Base-by-base conservation (phyloP, 2,797 vertebrate species). In the Myiotriccus ornatus region DNA sequence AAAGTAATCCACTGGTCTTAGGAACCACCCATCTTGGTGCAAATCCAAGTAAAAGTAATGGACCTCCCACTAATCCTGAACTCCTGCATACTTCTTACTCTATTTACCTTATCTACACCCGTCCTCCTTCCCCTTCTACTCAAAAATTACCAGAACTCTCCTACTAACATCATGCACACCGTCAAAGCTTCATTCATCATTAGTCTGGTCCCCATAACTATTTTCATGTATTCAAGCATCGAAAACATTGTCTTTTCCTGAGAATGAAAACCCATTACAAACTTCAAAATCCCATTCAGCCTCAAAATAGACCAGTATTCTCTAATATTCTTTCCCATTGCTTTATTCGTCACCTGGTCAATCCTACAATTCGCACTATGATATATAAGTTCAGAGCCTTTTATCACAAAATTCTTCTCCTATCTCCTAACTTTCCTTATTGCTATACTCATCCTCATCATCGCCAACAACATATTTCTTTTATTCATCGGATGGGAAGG, bases 11-110 rank as follows among this genome's bases (percentile, higher is more conserved):
- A 39, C 0, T 84, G 80, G 67, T 65, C 19, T 90, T 90, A 84
- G 87, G 73, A 76, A 0, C 52, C 73, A 78, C 0, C 0, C 0
- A 75, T 8, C 50, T 71, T 70, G 70, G 86, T 62, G 70, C 97
- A 98, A 97, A 4, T 97, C 96, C 97, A 97, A 97, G 96, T 96
- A 85, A 91, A 15, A 97, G 91, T 84, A 96, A 65, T 78, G 1
- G 47, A 97, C 44, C 4, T 57, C 67, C 0, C 92, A 91, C 2
- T 27, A 17, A 1, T 97, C 89, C 2, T 95, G 32, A 0, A 25
- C 87, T 21, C 27, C 0, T 2, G 2, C 1, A 30, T 14, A 4
- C 2, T 18, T 0, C 25, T 86, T 0, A 52, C 63, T 2, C 1
- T 60, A 1, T 0, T 95, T 0, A 13, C 8, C 0, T 7, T 76